These are phyloP conservation scores for Beris morrisii DNA, from an alignment of 2,888 invertebrate species.

Conservation along the genomic window DNA sequence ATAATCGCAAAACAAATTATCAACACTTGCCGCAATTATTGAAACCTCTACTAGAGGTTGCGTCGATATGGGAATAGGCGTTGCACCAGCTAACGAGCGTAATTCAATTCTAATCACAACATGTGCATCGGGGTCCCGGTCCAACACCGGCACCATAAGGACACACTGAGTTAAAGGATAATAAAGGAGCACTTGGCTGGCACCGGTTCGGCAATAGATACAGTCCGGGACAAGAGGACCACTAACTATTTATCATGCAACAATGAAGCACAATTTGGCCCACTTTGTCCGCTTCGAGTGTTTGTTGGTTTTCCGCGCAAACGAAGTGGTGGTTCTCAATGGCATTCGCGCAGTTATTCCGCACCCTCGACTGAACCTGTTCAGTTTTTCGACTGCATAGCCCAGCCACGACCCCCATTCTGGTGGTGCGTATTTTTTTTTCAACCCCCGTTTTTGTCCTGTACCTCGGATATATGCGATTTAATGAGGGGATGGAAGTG, in stretches of 20 bases:
- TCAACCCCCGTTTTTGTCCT: background rate
- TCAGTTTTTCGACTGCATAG: background rate
- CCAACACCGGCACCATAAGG: constrained; percentile 21
- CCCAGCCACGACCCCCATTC: constrained; percentile 9
- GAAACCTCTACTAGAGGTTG: constrained; percentile 14
- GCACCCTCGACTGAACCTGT: constrained; percentile 3
- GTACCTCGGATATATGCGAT: background rate
- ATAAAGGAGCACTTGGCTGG: constrained; percentile 29
- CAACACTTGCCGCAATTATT: constrained; percentile 24
- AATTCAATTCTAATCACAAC: constrained; percentile 38
- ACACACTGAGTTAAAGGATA: constrained; percentile 11
- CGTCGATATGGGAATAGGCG: constrained; percentile 14
- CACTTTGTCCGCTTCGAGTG: constrained; percentile 39
- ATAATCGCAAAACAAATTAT: background rate
- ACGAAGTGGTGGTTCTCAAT: constrained; percentile 33
- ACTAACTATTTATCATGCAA: constrained; percentile 34
- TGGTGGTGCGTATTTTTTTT: constrained; percentile 5
- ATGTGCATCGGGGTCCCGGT: constrained; percentile 30
- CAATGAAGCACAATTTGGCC: constrained; percentile 40
- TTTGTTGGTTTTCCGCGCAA: constrained; percentile 39
- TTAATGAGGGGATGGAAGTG: constrained; percentile 39
- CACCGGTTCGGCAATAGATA: constrained; percentile 7
- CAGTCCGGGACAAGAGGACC: constrained; percentile 22
- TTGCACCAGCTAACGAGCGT: constrained; percentile 32
- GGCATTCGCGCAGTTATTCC: background rate